Evolutionary conservation across 2,797 vertebrate species (phyloP).

Genomic region (Crenuchus spilurus): DNA sequence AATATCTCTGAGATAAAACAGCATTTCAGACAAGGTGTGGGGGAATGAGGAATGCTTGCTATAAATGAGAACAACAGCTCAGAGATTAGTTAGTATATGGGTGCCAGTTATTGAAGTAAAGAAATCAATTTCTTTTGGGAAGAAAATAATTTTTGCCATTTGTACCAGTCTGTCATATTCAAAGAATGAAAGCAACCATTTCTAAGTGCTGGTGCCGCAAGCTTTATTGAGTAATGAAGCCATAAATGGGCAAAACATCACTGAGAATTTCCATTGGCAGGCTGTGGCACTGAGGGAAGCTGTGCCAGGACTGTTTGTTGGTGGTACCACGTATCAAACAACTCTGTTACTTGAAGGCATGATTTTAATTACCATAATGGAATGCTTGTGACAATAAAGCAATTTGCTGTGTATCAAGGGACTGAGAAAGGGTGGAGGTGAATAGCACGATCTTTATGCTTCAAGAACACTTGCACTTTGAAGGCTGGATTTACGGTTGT

Average conservation of each 20-base stretch:
- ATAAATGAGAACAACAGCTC: constrained; percentile 33
- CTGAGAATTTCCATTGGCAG: constrained; percentile 63
- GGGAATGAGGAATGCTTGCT: constrained; percentile 22
- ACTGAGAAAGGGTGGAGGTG: constrained; percentile 8
- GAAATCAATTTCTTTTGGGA: constrained; percentile 57
- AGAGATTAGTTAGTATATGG: constrained; percentile 46
- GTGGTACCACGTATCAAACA: constrained; percentile 65
- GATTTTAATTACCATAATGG: constrained; percentile 72
- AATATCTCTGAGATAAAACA: constrained; percentile 1
- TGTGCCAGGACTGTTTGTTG: constrained; percentile 70
- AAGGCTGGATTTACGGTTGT: constrained; percentile 51
- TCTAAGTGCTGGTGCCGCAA: constrained; percentile 52
- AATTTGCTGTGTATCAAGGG: constrained; percentile 49
- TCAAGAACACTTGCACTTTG: constrained; percentile 46
- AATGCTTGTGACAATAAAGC: constrained; percentile 63
- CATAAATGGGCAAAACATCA: constrained; percentile 62
- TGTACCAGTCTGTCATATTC: constrained; percentile 58
- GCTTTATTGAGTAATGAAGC: constrained; percentile 67
- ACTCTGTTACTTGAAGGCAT: constrained; percentile 61
- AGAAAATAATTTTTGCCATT: constrained; percentile 55
- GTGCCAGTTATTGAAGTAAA: constrained; percentile 59
- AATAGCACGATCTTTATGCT: constrained; percentile 26
- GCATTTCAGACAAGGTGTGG: constrained; percentile 17
- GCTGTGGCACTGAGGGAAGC: constrained; percentile 53
- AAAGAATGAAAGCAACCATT: constrained; percentile 54